Conservation (phyloP, 2,797 vertebrate genomes). For the Rhinophrynus dorsalis region DNA sequence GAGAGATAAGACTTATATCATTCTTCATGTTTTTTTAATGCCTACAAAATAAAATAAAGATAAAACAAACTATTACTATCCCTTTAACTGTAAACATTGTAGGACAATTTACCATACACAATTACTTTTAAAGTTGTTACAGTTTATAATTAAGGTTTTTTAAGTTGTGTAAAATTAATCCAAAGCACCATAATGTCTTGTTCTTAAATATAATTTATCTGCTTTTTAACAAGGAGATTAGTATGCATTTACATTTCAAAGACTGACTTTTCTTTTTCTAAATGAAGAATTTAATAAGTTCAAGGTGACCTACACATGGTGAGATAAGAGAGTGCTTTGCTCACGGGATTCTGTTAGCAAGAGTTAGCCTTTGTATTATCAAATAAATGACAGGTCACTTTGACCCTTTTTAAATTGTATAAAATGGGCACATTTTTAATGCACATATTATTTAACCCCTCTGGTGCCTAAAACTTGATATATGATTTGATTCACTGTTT, state of each 20-base stretch:
- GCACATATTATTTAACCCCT: neutral
- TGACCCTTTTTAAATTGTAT: conserved; percentile 13
- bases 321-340: conserved; percentile 37
- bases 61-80: too few relatives aligned
- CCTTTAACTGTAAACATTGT: too few relatives aligned
- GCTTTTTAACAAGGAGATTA: conserved; percentile 22
- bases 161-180: conserved; percentile 15
- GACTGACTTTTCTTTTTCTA: conserved; percentile 4
- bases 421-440: conserved; percentile 13
- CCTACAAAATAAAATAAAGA: too few relatives aligned
- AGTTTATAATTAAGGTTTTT: too few relatives aligned
- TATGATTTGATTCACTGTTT: too few relatives aligned
- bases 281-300: conserved; percentile 23
- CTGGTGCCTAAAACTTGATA: too few relatives aligned
- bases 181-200: conserved; percentile 8
- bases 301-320: conserved; percentile 33
- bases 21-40: too few relatives aligned
- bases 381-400: conserved; percentile 27
- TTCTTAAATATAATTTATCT: neutral
- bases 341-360: conserved; percentile 27
- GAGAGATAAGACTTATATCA: too few relatives aligned
- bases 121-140: too few relatives aligned
- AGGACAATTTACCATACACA: too few relatives aligned
- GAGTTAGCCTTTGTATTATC: conserved; percentile 23
- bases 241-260: conserved; percentile 45